Conservation (phyloP, 64 coral and sea anemone species). For the Montipora foliosa region DNA sequence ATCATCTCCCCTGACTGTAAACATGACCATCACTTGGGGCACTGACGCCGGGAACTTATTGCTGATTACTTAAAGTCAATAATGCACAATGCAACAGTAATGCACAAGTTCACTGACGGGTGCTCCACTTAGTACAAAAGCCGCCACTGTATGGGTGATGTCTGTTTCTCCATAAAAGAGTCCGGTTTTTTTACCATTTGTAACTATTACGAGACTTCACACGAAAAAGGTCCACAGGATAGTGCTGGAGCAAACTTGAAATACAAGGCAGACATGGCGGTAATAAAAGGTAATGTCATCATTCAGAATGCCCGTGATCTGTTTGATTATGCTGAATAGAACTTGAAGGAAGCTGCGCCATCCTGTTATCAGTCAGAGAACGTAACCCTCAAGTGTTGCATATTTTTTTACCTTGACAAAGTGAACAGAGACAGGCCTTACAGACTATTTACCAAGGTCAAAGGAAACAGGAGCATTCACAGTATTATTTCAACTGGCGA, state of each 20-base stretch:
- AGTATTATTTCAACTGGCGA: not conserved
- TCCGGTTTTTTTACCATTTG: not conserved
- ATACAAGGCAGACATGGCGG: conserved; percentile 33
- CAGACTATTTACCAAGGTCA: conserved; percentile 43
- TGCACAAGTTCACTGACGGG: conserved; percentile 34
- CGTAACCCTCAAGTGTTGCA: not conserved
- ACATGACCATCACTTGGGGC: not conserved
- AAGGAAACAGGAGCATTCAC: conserved; percentile 60
- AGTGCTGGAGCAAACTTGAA: conserved; percentile 57
- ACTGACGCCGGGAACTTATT: not conserved
- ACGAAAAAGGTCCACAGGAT: conserved; percentile 60
- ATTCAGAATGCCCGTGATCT: conserved; percentile 16
- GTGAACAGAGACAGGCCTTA: not conserved
- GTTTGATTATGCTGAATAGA: conserved; percentile 6
- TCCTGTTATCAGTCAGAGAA: not conserved
- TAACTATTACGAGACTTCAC: conserved; percentile 52
- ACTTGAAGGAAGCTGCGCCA: not conserved
- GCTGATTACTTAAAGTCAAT: not conserved
- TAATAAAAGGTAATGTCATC: not conserved
- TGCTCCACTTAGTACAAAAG: conserved; percentile 7
- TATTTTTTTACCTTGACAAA: conserved; percentile 8
- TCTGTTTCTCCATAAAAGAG: not conserved
- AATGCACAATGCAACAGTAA: not conserved
- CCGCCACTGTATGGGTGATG: conserved; percentile 54
- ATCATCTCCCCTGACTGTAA: conserved; percentile 4